A percentile compares a stretch with the other conserved stretches of the same genome.
phyloP scores from a whole-genome alignment of 2,888 invertebrate species.

The Yponomeuta plumbellus region DNA sequence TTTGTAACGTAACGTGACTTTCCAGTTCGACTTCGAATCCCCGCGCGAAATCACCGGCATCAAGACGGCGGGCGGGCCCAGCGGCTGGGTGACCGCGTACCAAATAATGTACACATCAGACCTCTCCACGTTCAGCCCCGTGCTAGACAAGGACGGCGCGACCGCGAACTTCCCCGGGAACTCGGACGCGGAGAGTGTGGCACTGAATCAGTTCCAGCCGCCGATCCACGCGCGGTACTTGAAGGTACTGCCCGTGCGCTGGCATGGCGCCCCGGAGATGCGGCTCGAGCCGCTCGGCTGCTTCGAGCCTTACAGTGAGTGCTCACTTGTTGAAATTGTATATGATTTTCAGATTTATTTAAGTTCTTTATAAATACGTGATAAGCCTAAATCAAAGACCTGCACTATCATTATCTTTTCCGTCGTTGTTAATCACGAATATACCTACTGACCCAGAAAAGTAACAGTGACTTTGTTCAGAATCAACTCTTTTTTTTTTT shows the following conservation, averaged over 20 bases:
- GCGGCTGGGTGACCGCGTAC: slow-evolving; percentile 86
- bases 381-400: too few species aligned
- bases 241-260: slow-evolving; percentile 82
- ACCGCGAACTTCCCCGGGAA: slow-evolving; percentile 83
- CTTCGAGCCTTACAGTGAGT: slow-evolving; percentile 77
- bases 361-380: too few species aligned
- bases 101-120: slow-evolving; percentile 85
- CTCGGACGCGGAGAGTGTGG: slow-evolving; percentile 78
- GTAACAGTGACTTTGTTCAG: too few species aligned
- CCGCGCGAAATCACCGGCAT: slow-evolving; percentile 87
- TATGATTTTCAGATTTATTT: too few species aligned
- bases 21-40: slow-evolving; percentile 84
- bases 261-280: slow-evolving; percentile 84
- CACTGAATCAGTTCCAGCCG: slow-evolving; percentile 81
- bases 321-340: too few species aligned
- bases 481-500: too few species aligned
- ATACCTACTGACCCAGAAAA: too few species aligned
- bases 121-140: slow-evolving; percentile 81
- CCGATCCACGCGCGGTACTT: slow-evolving; percentile 84
- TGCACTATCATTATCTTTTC: too few species aligned
- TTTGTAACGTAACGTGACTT: slow-evolving; percentile 10
- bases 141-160: slow-evolving; percentile 74
- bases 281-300: slow-evolving; percentile 88
- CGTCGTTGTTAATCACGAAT: too few species aligned
- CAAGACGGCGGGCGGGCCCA: slow-evolving; percentile 81